These are phyloP conservation scores for Pedicia rivosa DNA, from an alignment of 2,888 invertebrate species.

Conservation along the genomic window DNA sequence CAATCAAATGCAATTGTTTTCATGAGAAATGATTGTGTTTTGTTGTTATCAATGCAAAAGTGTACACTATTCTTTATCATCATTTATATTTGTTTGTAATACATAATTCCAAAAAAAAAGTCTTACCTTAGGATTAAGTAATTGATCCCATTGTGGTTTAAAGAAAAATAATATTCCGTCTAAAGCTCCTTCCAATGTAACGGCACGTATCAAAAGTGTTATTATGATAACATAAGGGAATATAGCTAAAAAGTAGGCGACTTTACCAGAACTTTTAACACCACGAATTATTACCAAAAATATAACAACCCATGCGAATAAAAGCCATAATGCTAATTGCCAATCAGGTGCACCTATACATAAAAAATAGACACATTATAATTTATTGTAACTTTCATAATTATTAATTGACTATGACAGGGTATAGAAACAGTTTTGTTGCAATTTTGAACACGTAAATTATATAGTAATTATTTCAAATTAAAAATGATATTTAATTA, in stretches of 20 bases:
- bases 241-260: conserved; percentile 76
- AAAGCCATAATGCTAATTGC: conserved; percentile 47
- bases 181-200: conserved; percentile 49
- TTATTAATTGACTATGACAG: too few species aligned
- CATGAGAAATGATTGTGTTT: not conserved
- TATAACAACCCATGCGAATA: conserved; percentile 50
- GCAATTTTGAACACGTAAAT: too few species aligned
- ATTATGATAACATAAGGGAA: conserved; percentile 70
- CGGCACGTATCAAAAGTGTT: conserved; percentile 49
- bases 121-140: conserved; percentile 47
- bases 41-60: too few species aligned
- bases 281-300: conserved; percentile 54
- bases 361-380: conserved; percentile 15
- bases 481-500: too few species aligned
- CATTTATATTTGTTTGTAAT: too few species aligned
- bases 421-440: too few species aligned
- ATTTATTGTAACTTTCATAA: too few species aligned
- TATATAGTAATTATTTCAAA: too few species aligned
- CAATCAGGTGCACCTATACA: conserved; percentile 52
- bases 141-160: conserved; percentile 59
- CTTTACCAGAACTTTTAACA: conserved; percentile 64
- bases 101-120: too few species aligned
- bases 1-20: conserved; percentile 2
- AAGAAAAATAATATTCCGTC: conserved; percentile 65
- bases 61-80: too few species aligned